Base-by-base conservation (phyloP, 2,888 invertebrate genomes). In the Xanthorhoe designata region DNA sequence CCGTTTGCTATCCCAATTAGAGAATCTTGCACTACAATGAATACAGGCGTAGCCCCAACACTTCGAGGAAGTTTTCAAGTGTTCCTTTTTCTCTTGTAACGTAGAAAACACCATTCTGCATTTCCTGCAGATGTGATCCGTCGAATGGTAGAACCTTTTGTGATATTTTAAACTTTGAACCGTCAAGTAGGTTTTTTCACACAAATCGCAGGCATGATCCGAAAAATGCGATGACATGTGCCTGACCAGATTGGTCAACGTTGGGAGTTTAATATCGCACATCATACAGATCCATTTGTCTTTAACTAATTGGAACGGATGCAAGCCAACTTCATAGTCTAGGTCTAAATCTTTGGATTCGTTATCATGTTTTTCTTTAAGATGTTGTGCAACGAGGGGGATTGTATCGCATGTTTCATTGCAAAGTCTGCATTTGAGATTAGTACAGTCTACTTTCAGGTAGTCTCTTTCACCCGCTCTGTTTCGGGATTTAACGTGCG, bases 181-280 rank as follows among this genome's bases (percentile, higher is more conserved):
- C 0, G 84, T 83, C 18, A 87, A 69, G 66, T 91, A 92, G 18
- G 81, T 81, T n/a, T 86, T 82, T 0, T 88, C 92, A 61, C 92
- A 93, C 0, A 84, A 71, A 50, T 92, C 91, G 61, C 92, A 93
- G 0, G 89, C 89, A 51, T 79, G 87, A 47, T 85, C 85, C 9
- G 81, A 79, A 51, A 87, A 92, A 70, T 93, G 92, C 0, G 86
- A 71, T 0, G 88, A 83, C 0, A 89, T 91, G 58, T 93, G 92
- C 2, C 90, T 80, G 60, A 85, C 83, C 0, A 93, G 76, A 24
- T 85, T 89, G 0, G 80, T 83, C 2, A 92, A 65, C 0, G 85
- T 80, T 0, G 91, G 85, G 47, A 88, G 67, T 73, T 87, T 90
- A 55, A 78, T 78, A 3, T 80, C 69, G 63, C 92, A 92, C 8